These are phyloP conservation scores for Adoxophyes honmai DNA, from an alignment of 1,140 invertebrate species.

Conservation along the genomic window DNA sequence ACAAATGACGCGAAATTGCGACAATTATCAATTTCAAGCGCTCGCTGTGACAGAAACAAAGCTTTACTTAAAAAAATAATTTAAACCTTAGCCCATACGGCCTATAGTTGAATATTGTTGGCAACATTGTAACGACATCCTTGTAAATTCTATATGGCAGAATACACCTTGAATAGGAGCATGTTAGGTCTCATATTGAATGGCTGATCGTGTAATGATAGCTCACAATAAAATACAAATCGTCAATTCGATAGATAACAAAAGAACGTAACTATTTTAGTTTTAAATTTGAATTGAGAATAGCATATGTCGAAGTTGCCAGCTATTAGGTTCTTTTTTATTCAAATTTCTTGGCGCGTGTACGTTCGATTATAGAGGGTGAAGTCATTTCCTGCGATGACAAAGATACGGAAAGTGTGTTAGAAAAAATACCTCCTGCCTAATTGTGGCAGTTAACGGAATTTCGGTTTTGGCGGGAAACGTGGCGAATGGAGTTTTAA, in stretches of 20 bases:
- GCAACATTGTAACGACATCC: not conserved
- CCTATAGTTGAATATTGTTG: not conserved
- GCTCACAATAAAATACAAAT: slow-evolving; percentile 15
- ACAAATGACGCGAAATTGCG: slow-evolving; percentile 10
- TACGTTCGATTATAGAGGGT: slow-evolving; percentile 41
- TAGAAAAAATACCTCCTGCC: slow-evolving; percentile 35
- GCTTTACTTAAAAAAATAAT: not conserved
- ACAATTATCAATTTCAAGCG: slow-evolving; percentile 15
- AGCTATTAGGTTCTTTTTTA: slow-evolving; percentile 31
- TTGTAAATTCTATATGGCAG: too few species aligned
- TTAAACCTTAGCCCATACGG: not conserved
- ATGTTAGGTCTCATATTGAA: too few species aligned
- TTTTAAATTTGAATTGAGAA: slow-evolving; percentile 15
- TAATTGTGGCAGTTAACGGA: slow-evolving; percentile 37
- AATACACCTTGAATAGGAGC: too few species aligned
- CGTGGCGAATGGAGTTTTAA: slow-evolving; percentile 26
- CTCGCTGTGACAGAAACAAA: not conserved
- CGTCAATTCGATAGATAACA: slow-evolving; percentile 16
- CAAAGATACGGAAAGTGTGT: slow-evolving; percentile 51
- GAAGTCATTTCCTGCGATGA: slow-evolving; percentile 60
- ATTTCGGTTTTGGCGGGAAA: slow-evolving; percentile 19
- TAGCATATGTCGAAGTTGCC: slow-evolving; percentile 11
- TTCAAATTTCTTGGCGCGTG: slow-evolving; percentile 34
- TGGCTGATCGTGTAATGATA: not conserved
- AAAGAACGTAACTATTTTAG: slow-evolving; percentile 10